Conservation (phyloP, 2,797 vertebrate genomes). For the Echeneis naucrates region DNA sequence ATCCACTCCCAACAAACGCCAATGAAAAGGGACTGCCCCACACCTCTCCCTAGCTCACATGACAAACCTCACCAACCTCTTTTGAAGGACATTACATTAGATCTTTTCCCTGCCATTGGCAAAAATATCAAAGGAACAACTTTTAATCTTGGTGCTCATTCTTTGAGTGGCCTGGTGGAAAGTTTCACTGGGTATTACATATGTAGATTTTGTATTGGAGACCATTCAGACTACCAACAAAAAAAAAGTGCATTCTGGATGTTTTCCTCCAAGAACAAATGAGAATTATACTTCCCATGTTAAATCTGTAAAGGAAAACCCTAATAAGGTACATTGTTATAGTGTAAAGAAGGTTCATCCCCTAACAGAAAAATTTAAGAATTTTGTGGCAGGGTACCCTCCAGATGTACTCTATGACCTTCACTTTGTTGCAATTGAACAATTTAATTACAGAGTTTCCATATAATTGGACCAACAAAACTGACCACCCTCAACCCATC, state of each 20-base stretch:
- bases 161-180: slow-evolving; percentile 36
- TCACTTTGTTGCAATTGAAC: background rate
- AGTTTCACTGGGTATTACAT: slow-evolving; percentile 15
- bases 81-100: background rate
- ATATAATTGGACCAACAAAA: background rate
- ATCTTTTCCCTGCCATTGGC: background rate
- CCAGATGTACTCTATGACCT: slow-evolving; percentile 23
- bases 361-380: no score
- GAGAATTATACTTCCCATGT: slow-evolving; percentile 14
- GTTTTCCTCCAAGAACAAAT: slow-evolving; percentile 28
- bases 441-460: no score
- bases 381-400: slow-evolving; percentile 30
- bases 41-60: no score
- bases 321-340: no score
- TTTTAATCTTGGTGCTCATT: slow-evolving; percentile 40
- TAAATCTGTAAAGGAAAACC: background rate
- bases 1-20: no score
- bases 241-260: slow-evolving; percentile 14
- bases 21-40: no score
- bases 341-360: no score
- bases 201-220: slow-evolving; percentile 30
- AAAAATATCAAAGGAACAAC: slow-evolving; percentile 37
- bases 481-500: slow-evolving; percentile 12
- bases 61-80: no score
- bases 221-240: slow-evolving; percentile 20